Conservation (phyloP, 2,888 invertebrate genomes). For the Callimorpha dominula region DNA sequence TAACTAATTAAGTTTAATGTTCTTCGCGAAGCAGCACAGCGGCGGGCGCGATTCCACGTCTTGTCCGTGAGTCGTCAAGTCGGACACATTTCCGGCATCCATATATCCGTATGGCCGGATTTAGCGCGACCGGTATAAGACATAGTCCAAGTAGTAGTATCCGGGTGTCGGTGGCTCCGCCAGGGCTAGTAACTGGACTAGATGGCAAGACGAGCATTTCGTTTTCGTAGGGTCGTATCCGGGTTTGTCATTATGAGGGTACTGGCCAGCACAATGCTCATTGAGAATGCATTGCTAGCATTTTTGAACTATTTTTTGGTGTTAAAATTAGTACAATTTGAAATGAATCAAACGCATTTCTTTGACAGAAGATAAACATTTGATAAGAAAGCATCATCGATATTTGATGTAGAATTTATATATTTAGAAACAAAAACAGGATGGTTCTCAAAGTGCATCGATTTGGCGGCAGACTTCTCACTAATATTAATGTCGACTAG, state of each 20-base stretch:
- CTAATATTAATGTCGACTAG: background rate
- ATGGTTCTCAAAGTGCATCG: background rate
- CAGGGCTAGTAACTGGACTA: background rate
- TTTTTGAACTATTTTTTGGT: background rate
- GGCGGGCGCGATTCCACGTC: background rate
- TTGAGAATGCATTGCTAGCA: background rate
- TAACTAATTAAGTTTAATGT: background rate
- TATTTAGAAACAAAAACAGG: background rate
- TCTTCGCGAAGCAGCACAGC: background rate
- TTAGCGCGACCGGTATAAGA: background rate
- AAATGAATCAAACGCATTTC: too few relatives aligned
- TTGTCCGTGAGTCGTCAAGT: background rate
- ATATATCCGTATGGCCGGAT: background rate
- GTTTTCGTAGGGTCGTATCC: constrained; percentile 7
- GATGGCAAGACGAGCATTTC: background rate
- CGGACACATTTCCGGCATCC: background rate
- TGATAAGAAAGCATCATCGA: background rate
- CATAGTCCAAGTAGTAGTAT: background rate
- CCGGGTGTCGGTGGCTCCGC: background rate
- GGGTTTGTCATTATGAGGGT: constrained; percentile 1
- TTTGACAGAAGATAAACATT: background rate
- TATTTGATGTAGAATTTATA: background rate
- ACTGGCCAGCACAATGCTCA: constrained; percentile 15
- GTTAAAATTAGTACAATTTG: too few relatives aligned
- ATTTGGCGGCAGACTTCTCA: background rate